Conservation (phyloP, 2,797 vertebrate species). For the Furcifer pardalis region DNA sequence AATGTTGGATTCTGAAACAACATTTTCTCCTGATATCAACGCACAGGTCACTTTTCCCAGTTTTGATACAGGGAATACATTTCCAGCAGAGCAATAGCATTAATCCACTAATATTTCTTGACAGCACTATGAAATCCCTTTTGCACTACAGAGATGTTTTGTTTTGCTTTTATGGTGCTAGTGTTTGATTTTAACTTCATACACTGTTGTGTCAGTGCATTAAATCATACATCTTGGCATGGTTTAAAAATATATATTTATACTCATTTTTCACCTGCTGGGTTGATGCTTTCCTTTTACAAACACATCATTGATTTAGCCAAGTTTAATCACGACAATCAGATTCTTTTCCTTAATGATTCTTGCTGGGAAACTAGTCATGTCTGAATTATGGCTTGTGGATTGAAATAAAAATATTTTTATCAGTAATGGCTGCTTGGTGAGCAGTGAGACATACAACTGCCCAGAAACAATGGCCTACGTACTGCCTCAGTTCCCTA, state of each 20-base stretch:
- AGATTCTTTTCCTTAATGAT: slow-evolving; percentile 31
- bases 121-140: slow-evolving; percentile 55
- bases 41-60: slow-evolving; percentile 50
- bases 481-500: too few relatives aligned
- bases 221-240: slow-evolving; percentile 43
- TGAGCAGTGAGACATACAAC: slow-evolving; percentile 7
- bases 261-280: neutral
- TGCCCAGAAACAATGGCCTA: slow-evolving; percentile 5
- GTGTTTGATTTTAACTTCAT: too few relatives aligned
- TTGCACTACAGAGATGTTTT: slow-evolving; percentile 2
- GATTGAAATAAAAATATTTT: slow-evolving; percentile 40
- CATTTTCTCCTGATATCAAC: slow-evolving; percentile 48
- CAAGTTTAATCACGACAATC: slow-evolving; percentile 56
- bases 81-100: slow-evolving; percentile 43
- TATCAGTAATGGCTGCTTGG: slow-evolving; percentile 36
- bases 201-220: slow-evolving; percentile 1
- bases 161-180: neutral
- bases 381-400: slow-evolving; percentile 45
- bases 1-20: slow-evolving; percentile 45
- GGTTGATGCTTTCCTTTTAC: slow-evolving; percentile 26
- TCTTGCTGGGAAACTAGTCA: slow-evolving; percentile 23
- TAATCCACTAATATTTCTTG: slow-evolving; percentile 57
- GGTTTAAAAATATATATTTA: slow-evolving; percentile 20
- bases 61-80: slow-evolving; percentile 33
- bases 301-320: slow-evolving; percentile 47